Evolutionary conservation across 2,888 invertebrate species (phyloP), one percentile per base, ranked within the genome.

Genomic region (Mystacides longicornis): DNA sequence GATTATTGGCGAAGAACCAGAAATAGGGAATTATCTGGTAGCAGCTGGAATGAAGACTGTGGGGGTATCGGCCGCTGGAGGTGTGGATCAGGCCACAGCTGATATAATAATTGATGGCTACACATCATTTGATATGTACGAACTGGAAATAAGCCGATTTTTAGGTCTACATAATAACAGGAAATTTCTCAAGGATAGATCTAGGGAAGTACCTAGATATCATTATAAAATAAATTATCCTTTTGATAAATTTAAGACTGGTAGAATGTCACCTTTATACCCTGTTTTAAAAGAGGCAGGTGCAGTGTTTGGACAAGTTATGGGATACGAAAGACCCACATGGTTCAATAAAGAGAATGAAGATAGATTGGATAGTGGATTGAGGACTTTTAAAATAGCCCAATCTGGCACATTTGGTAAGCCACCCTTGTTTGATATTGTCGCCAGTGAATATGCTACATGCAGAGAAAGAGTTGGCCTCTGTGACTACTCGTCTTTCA

Each of bases 11-110:
- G 92, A 95, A 76, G 84, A 91, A 2, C 90, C 96, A 0, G 96
- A 97, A 88, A 85, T 94, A 64, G 79, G 82, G 63, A 93, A 93
- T 67, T 95, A 95, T 69, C 87, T 85, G 69, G 86, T 98, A 42
- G 94, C 96, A 0, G 93, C 95, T 37, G 98, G 97, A 2, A 93
- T 96, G 87, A 94, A 94, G 77, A 93, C 95, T 0, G 88, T 93
- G 23, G 97, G 97, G n/a, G 87, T 96, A 48, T 90, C 92, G 1
- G 90, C 93, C 7, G 93, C 95, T 0, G 96, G 95, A 0, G 98
- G 97, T 3, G 88, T 96, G n/a, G 97, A 96, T 0, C 82, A 88
- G 65, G 85, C 91, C 1, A 86, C 94, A 0, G 90, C 89, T 0
- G 92, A 96, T 69, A 83, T 91, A 67, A 92, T 98, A 46, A 81